These are phyloP conservation scores for Oncorhynchus clarkii DNA, from an alignment of 2,113 vertebrate genomes.

Conservation along the genomic window DNA sequence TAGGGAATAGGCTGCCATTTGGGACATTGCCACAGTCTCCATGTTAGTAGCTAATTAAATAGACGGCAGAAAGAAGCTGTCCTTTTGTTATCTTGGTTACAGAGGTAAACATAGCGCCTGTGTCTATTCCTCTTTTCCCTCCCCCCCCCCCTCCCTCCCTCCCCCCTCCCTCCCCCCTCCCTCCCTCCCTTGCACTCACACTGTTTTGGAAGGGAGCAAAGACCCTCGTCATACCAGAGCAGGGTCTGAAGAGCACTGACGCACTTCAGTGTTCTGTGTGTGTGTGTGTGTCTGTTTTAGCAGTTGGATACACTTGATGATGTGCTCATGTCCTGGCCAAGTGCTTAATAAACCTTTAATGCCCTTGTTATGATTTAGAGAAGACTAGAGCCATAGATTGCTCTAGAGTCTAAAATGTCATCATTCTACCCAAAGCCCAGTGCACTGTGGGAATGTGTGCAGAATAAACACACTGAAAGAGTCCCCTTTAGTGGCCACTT, in stretches of 20 bases:
- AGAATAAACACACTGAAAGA: background rate
- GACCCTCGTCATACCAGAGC: background rate
- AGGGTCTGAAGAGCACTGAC: too few relatives aligned
- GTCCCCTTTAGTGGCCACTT: conserved; percentile 3
- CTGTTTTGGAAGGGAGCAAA: background rate
- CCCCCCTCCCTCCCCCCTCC: background rate
- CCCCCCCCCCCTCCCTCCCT: background rate
- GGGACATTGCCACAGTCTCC: background rate
- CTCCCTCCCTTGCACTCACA: background rate
- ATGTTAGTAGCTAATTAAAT: background rate
- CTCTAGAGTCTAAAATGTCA: background rate
- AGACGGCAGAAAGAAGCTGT: conserved; percentile 2
- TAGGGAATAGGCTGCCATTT: too few relatives aligned
- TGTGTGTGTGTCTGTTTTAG: background rate
- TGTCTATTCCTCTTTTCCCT: conserved; percentile 4
- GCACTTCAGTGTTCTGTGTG: too few relatives aligned
- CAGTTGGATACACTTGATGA: background rate
- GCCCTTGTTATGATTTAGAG: background rate
- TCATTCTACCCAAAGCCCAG: background rate
- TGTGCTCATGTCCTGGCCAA: background rate
- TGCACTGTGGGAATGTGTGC: background rate
- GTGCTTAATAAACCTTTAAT: background rate
- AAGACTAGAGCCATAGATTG: background rate
- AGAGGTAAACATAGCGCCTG: conserved; percentile 30
- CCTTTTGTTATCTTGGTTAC: conserved; percentile 17